phyloP scores from a whole-genome alignment of 2,113 vertebrate genomes.

The Blennius ocellaris region DNA sequence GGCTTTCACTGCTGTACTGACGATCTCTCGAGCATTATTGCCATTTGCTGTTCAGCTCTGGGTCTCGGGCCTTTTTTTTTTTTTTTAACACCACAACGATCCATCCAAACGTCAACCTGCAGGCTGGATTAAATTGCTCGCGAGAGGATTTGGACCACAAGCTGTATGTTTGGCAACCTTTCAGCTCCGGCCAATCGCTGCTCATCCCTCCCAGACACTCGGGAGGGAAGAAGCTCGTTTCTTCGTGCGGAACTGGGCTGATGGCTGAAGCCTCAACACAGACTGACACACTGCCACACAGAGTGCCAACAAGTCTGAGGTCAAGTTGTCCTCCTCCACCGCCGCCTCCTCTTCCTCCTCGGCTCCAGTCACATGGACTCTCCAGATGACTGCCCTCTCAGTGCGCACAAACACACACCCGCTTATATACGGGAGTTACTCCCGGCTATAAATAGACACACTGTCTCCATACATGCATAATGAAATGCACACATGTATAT shows the following conservation, averaged over 20 bases:
- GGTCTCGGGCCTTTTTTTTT: too few species aligned
- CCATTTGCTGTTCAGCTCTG: too few species aligned
- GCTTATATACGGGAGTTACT: slow-evolving; percentile 17
- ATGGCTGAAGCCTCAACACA: slow-evolving; percentile 7
- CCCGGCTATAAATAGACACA: slow-evolving; percentile 66
- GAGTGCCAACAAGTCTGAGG: slow-evolving; percentile 48
- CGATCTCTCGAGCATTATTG: too few species aligned
- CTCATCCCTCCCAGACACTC: not conserved
- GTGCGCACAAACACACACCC: slow-evolving; percentile 21
- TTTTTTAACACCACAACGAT: too few species aligned
- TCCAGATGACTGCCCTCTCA: slow-evolving; percentile 64
- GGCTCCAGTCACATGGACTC: slow-evolving; percentile 58
- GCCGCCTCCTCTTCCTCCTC: slow-evolving; percentile 15
- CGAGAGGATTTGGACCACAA: too few species aligned
- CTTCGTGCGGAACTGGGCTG: not conserved
- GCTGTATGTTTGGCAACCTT: not conserved
- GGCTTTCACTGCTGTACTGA: too few species aligned
- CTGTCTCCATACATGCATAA: slow-evolving; percentile 60
- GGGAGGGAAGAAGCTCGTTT: not conserved
- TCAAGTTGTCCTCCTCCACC: slow-evolving; percentile 47
- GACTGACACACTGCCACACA: slow-evolving; percentile 32
- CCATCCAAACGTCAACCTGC: too few species aligned
- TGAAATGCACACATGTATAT: slow-evolving; percentile 46
- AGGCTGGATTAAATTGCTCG: too few species aligned
- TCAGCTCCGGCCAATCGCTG: not conserved